These are phyloP conservation scores for Sapayoa aenigma DNA, from an alignment of 2,113 vertebrate genomes.

Conservation along the genomic window DNA sequence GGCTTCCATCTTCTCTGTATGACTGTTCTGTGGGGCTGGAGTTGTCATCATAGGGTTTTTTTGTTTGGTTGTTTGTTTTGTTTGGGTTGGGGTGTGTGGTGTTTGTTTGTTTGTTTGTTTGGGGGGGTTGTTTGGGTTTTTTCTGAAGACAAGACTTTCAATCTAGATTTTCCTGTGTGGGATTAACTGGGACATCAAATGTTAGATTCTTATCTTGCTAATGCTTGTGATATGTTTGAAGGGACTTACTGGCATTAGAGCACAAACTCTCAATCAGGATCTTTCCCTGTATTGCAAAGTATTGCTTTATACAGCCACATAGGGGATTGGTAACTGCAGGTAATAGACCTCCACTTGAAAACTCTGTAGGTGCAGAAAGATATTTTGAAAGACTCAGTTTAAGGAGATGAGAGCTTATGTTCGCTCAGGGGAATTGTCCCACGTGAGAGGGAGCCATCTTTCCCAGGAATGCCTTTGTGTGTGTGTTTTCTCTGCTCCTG, in stretches of 20 bases:
- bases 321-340: background rate
- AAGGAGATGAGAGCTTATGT: too few species aligned
- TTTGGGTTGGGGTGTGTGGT: background rate
- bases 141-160: background rate
- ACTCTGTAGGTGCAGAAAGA: background rate
- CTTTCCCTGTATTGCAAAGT: fast-evolving
- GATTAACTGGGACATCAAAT: background rate
- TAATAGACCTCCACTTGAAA: background rate
- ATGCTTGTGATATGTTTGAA: background rate
- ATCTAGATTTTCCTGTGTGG: background rate
- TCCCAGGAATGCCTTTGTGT: too few species aligned
- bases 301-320: background rate
- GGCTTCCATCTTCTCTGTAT: background rate
- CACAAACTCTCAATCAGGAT: background rate
- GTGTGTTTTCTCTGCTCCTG: too few species aligned
- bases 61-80: background rate
- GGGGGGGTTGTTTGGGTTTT: too few species aligned
- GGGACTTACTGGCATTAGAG: background rate
- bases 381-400: too few species aligned
- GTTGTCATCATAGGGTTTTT: background rate
- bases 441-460: too few species aligned
- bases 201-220: background rate
- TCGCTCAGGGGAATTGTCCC: too few species aligned
- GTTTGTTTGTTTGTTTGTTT: background rate
- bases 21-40: background rate